Conservation (phyloP, 2,113 vertebrate species). For the Leptobrachium leishanense region DNA sequence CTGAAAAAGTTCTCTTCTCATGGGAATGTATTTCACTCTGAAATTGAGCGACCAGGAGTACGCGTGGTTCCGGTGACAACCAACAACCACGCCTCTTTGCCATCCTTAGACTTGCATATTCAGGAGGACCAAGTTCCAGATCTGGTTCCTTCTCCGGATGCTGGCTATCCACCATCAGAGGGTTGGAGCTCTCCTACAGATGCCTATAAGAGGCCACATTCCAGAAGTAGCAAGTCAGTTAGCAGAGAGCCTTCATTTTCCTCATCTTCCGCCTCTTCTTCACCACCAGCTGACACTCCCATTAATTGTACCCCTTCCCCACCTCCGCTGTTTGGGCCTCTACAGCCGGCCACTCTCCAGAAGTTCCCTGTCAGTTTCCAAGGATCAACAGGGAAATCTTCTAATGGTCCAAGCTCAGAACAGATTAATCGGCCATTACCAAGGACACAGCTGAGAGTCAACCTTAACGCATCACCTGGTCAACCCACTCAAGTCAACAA, state of each 20-base stretch:
- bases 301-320: constrained; percentile 16
- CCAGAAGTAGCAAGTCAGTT: constrained; percentile 48
- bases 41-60: constrained; percentile 57
- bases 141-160: constrained; percentile 52
- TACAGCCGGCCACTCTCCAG: constrained; percentile 63
- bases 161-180: constrained; percentile 48
- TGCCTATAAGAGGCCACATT: constrained; percentile 12
- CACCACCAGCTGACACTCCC: constrained; percentile 13
- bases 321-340: constrained; percentile 55
- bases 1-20: constrained; percentile 75
- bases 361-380: constrained; percentile 66
- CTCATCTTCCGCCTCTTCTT: constrained; percentile 40
- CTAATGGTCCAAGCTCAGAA: constrained; percentile 1
- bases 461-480: constrained; percentile 48
- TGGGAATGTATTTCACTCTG: constrained; percentile 66
- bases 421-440: accelerated
- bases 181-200: constrained; percentile 55
- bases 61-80: constrained; percentile 49
- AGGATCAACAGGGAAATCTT: constrained; percentile 56
- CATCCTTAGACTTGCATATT: constrained; percentile 73
- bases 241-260: constrained; percentile 57
- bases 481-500: constrained; percentile 52
- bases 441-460: constrained; percentile 48
- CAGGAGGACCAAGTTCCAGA: constrained; percentile 59
- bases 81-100: constrained; percentile 66